Evolutionary conservation across 2,888 invertebrate genomes (phyloP).

Genomic region (Ochropacha duplaris): DNA sequence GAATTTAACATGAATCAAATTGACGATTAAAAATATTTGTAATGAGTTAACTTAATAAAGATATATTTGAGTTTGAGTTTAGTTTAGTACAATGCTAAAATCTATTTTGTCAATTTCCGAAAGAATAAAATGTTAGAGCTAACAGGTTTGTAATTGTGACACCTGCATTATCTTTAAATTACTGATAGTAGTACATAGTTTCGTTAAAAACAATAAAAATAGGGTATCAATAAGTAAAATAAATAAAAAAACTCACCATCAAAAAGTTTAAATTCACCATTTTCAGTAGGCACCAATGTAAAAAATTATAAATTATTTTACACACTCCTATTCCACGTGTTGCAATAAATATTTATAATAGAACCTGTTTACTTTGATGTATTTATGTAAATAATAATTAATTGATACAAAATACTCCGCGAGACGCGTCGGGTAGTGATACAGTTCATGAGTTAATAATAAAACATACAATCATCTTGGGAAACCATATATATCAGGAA

Average conservation of each 20-base stretch:
- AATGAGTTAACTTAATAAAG: no score
- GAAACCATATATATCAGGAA: constrained; percentile 21
- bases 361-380: not conserved
- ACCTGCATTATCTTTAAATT: no score
- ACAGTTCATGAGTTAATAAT: not conserved
- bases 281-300: not conserved
- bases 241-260: not conserved
- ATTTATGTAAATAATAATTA: not conserved
- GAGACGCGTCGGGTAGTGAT: not conserved
- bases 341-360: not conserved
- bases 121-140: no score
- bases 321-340: not conserved
- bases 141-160: no score
- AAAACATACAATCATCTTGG: not conserved
- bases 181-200: no score
- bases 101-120: no score
- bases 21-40: no score
- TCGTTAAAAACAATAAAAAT: no score
- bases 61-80: no score
- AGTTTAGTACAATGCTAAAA: no score
- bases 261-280: not conserved
- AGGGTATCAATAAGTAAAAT: no score
- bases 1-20: no score
- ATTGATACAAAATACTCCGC: not conserved
- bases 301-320: not conserved